A percentile compares a stretch with the other conserved stretches of the same genome.
These are phyloP conservation scores for Dicentrarchus labrax DNA, from an alignment of 2,113 vertebrate genomes.

Conservation along the genomic window DNA sequence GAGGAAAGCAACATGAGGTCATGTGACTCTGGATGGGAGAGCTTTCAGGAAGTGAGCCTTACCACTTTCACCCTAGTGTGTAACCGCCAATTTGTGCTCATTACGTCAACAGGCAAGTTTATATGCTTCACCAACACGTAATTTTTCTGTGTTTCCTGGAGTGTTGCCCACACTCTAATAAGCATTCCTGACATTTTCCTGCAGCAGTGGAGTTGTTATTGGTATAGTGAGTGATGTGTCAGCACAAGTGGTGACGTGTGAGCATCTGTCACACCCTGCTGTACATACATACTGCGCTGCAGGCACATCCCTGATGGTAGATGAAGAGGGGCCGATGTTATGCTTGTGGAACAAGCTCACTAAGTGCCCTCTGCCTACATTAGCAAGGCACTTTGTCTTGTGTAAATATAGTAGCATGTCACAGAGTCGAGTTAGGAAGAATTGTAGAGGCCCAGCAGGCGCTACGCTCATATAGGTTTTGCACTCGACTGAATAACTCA, in stretches of 20 bases:
- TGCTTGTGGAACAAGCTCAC: constrained; percentile 63
- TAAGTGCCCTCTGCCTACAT: constrained; percentile 66
- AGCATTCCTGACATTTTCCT: constrained; percentile 27
- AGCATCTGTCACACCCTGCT: constrained; percentile 51
- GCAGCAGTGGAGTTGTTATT: background rate
- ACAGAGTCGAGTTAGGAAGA: constrained; percentile 34
- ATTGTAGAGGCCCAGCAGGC: constrained; percentile 31
- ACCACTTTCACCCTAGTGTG: too few species aligned
- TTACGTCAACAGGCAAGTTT: background rate
- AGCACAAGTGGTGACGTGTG: constrained; percentile 12
- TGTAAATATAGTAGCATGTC: constrained; percentile 64
- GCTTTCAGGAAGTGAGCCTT: background rate
- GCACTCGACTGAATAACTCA: constrained; percentile 27
- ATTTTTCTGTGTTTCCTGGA: background rate
- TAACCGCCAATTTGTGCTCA: background rate
- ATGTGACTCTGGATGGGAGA: constrained; percentile 28
- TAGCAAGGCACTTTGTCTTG: constrained; percentile 62
- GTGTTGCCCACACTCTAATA: constrained; percentile 2
- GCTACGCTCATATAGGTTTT: background rate
- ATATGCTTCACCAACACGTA: background rate
- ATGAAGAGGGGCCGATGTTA: constrained; percentile 38
- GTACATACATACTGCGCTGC: constrained; percentile 30
- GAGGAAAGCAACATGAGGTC: constrained; percentile 30
- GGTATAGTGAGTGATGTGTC: constrained; percentile 22
- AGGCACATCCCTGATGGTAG: constrained; percentile 39